Percentiles rank a stretch among this genome's conserved stretches.
phyloP scores from a whole-genome alignment of 2,888 invertebrate genomes.

The Anorthoa munda region DNA sequence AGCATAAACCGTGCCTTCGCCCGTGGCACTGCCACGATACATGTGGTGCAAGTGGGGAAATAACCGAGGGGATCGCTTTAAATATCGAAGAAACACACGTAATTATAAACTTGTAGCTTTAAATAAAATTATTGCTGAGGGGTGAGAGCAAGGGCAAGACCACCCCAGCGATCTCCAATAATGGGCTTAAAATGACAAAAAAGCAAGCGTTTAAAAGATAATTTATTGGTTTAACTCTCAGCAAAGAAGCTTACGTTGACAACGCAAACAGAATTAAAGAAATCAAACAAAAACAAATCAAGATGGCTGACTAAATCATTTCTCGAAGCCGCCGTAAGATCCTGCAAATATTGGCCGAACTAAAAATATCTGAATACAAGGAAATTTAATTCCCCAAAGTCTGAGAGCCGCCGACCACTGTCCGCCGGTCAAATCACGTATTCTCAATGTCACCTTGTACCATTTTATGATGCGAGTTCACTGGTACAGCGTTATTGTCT shows the following conservation, averaged over 20 bases:
- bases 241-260: slow-evolving; percentile 31
- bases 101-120: slow-evolving; percentile 6
- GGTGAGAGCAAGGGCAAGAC: neutral
- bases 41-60: slow-evolving; percentile 67
- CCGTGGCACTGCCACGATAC: slow-evolving; percentile 61
- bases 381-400: slow-evolving; percentile 64
- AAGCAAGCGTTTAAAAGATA: neutral
- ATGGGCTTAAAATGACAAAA: neutral
- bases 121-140: slow-evolving; percentile 27
- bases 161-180: slow-evolving; percentile 5
- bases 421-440: slow-evolving; percentile 72
- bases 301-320: slow-evolving; percentile 21
- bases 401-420: slow-evolving; percentile 53
- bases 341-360: slow-evolving; percentile 51
- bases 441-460: slow-evolving; percentile 76
- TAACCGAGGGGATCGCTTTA: slow-evolving; percentile 40
- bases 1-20: slow-evolving; percentile 84
- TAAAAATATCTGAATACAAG: slow-evolving; percentile 63
- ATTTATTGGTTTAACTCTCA: slow-evolving; percentile 20
- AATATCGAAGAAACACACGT: slow-evolving; percentile 25
- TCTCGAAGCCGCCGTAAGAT: slow-evolving; percentile 50
- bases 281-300: slow-evolving; percentile 27
- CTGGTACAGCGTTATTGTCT: slow-evolving; percentile 66
- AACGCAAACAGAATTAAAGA: slow-evolving; percentile 33
- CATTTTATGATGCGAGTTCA: slow-evolving; percentile 70